phyloP scores from a whole-genome alignment of 2,888 invertebrate species.

The Orthonevra nobilis region DNA sequence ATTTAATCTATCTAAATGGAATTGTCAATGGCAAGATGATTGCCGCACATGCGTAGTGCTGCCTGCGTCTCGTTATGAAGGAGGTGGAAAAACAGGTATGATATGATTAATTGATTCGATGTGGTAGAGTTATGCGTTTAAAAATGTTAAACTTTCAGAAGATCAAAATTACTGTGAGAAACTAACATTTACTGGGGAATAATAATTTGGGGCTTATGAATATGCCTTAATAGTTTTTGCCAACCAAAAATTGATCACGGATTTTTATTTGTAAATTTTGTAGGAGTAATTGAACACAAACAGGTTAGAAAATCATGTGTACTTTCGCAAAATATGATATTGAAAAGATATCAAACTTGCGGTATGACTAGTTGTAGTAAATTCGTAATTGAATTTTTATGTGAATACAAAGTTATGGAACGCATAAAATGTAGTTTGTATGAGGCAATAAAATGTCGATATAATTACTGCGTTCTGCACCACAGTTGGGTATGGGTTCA shows the following conservation, averaged over 20 bases:
- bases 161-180: constrained; percentile 26
- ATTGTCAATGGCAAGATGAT: constrained; percentile 32
- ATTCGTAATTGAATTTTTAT: constrained; percentile 23
- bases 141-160: constrained; percentile 38
- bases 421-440: constrained; percentile 19
- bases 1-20: constrained; percentile 39
- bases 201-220: too few relatives aligned
- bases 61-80: background rate
- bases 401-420: constrained; percentile 9
- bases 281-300: constrained; percentile 27
- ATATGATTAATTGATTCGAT: constrained; percentile 60
- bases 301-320: constrained; percentile 40
- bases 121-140: constrained; percentile 61
- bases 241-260: too few relatives aligned
- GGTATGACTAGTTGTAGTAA: background rate
- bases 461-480: constrained; percentile 29
- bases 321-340: constrained; percentile 50
- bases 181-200: constrained; percentile 22
- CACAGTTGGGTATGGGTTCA: constrained; percentile 7
- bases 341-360: constrained; percentile 32
- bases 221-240: too few relatives aligned
- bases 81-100: constrained; percentile 29
- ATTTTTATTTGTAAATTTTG: too few relatives aligned
- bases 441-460: constrained; percentile 36
- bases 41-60: background rate